phyloP scores from a whole-genome alignment of 2,888 invertebrate species.

The Panopea generosa region DNA sequence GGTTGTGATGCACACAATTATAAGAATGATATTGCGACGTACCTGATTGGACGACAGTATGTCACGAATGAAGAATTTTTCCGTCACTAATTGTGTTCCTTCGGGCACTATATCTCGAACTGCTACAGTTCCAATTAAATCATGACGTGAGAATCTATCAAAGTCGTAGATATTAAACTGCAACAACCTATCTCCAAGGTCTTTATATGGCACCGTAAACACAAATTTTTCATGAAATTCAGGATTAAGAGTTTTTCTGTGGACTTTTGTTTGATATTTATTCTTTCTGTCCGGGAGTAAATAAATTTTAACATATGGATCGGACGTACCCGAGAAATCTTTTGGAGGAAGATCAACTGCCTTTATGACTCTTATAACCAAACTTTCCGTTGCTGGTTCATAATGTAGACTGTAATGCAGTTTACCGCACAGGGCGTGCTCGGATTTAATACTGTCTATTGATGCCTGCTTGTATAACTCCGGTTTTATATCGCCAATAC shows the following conservation, averaged over 20 bases:
- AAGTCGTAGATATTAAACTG: constrained; percentile 96
- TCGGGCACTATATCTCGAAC: constrained; percentile 92
- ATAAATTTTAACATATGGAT: constrained; percentile 95
- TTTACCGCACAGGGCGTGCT: constrained; percentile 88
- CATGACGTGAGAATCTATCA: constrained; percentile 94
- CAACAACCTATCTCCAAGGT: constrained; percentile 90
- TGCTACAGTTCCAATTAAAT: constrained; percentile 94
- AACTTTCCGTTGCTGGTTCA: constrained; percentile 92
- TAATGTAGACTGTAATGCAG: constrained; percentile 93
- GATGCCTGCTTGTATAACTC: constrained; percentile 86
- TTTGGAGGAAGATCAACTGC: constrained; percentile 93
- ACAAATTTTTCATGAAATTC: constrained; percentile 94
- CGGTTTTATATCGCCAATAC: constrained; percentile 80
- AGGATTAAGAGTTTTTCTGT: constrained; percentile 92
- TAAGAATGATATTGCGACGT: too few species aligned
- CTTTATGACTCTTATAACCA: constrained; percentile 91
- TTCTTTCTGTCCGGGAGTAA: constrained; percentile 93
- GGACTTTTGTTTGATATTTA: constrained; percentile 93
- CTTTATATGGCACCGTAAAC: constrained; percentile 92
- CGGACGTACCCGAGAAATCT: constrained; percentile 93
- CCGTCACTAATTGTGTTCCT: constrained; percentile 90
- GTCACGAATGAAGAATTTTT: constrained; percentile 94
- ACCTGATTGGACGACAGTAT: constrained; percentile 88
- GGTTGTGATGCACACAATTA: too few species aligned
- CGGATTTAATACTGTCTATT: constrained; percentile 77